phyloP scores from a whole-genome alignment of 1,140 invertebrate species.

The Dinoponera quadriceps region DNA sequence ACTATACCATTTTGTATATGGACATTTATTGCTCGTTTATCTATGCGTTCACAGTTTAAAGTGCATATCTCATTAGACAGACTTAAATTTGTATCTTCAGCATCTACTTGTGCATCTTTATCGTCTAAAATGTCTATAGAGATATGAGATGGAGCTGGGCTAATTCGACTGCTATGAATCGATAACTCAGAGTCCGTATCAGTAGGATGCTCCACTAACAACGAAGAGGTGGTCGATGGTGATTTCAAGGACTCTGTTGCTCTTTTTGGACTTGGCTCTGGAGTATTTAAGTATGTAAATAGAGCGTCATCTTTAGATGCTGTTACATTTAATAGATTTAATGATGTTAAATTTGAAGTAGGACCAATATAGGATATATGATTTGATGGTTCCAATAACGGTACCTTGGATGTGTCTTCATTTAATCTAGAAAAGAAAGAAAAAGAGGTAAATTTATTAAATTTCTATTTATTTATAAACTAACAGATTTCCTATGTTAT shows the following conservation, averaged over 20 bases:
- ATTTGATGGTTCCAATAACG: conserved; percentile 37
- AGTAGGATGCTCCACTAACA: conserved; percentile 72
- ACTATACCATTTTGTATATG: conserved; percentile 35
- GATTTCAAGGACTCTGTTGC: conserved; percentile 52
- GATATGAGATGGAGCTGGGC: conserved; percentile 70
- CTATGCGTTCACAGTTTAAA: conserved; percentile 4
- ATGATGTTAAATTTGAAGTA: conserved; percentile 49
- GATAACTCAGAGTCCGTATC: conserved; percentile 78
- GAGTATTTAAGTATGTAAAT: conserved; percentile 73
- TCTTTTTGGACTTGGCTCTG: conserved; percentile 66
- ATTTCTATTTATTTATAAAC: not conserved
- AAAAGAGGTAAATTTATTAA: conserved; percentile 4
- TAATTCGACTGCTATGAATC: conserved; percentile 72
- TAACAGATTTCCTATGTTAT: not conserved
- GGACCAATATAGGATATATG: conserved; percentile 47
- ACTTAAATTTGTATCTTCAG: conserved; percentile 30
- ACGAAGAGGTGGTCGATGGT: conserved; percentile 73
- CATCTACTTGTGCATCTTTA: conserved; percentile 11
- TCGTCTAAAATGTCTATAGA: conserved; percentile 63
- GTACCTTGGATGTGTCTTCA: conserved; percentile 12
- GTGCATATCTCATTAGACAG: not conserved
- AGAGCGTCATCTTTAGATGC: conserved; percentile 65
- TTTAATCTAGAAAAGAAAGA: not conserved
- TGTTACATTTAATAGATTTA: conserved; percentile 55
- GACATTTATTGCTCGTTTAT: not conserved